Evolutionary conservation across 2,113 vertebrate genomes (phyloP).

Genomic region (Oophaga pumilio): DNA sequence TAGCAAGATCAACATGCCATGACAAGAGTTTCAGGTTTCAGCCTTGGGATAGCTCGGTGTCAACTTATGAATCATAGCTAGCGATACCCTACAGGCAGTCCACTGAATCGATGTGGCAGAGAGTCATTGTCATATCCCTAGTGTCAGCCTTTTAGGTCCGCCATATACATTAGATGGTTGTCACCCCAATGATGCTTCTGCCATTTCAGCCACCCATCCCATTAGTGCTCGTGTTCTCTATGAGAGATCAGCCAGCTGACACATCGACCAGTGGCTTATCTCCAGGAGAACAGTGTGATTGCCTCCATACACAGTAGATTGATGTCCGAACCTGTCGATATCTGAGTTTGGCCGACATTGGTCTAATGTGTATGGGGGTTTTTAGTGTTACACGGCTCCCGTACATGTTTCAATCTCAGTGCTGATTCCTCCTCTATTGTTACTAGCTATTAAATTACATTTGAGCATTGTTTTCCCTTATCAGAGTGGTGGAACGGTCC

Average conservation of each 20-base stretch:
- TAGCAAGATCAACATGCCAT: background rate
- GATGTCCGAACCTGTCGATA: no score
- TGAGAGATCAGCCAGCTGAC: no score
- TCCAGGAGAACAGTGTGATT: no score
- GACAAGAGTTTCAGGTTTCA: background rate
- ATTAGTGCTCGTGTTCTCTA: no score
- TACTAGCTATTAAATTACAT: background rate
- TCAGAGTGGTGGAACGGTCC: no score
- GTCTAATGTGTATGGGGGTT: no score
- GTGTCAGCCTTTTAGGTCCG: background rate
- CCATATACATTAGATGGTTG: no score
- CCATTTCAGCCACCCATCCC: no score
- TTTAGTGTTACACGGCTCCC: background rate
- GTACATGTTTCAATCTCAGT: background rate
- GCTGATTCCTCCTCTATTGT: background rate
- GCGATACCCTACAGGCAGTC: background rate
- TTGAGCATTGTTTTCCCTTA: background rate
- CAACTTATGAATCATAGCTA: background rate
- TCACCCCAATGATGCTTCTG: no score
- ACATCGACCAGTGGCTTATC: no score
- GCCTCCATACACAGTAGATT: no score
- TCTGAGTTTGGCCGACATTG: no score
- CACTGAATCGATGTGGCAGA: background rate
- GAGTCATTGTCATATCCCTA: background rate
- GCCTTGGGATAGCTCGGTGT: background rate